Conservation (phyloP, 2,888 invertebrate species). For the Tanaodytes sp. region DNA sequence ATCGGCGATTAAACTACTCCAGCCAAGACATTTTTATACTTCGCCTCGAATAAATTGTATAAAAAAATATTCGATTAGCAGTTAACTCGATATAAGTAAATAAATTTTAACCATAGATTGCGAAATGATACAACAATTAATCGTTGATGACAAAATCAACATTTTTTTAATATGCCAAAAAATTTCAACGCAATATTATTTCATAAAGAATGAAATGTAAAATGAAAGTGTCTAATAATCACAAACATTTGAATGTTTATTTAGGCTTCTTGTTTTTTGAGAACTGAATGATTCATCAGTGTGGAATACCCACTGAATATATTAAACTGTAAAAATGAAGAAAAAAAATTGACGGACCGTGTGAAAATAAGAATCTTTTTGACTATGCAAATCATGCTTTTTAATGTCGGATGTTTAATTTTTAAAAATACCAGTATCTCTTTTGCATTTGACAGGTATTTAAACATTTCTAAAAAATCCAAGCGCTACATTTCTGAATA, state of each 20-base stretch:
- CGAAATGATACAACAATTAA: too few relatives aligned
- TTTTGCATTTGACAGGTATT: not conserved
- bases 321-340: constrained; percentile 26
- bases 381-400: constrained; percentile 39
- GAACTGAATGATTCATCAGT: constrained; percentile 38
- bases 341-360: constrained; percentile 30
- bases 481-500: too few relatives aligned
- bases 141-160: too few relatives aligned
- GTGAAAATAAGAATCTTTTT: constrained; percentile 30
- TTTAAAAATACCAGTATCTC: constrained; percentile 4
- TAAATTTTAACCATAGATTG: too few relatives aligned
- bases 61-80: too few relatives aligned
- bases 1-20: constrained; percentile 30
- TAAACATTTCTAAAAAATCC: not conserved
- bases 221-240: constrained; percentile 27
- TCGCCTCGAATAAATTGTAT: too few relatives aligned
- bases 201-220: too few relatives aligned
- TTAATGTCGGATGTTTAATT: constrained; percentile 27
- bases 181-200: too few relatives aligned
- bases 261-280: constrained; percentile 46
- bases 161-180: too few relatives aligned
- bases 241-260: constrained; percentile 27
- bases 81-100: too few relatives aligned
- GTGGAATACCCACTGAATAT: constrained; percentile 20
- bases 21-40: too few relatives aligned